Evolutionary conservation across 2,888 invertebrate species (phyloP), one percentile per base, ranked within the genome.

Genomic region (Cyaniris semiargus): DNA sequence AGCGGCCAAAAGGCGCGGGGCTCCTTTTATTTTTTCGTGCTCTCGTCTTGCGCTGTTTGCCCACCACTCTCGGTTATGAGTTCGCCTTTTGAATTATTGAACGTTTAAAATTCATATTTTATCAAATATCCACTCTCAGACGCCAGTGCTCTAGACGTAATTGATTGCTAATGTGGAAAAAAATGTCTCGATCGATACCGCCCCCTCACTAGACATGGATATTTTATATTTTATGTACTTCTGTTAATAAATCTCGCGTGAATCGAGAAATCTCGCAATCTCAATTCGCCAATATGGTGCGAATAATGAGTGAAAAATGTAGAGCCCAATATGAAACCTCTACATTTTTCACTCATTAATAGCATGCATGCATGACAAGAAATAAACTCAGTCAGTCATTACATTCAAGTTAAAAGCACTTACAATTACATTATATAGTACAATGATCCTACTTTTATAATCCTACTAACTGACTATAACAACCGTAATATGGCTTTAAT

Each of bases 31-130:
- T 81, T 83, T 85, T 86, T 86, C 85, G 80, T 84, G 83, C 83
- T 85, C 84, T 84, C 82, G 81, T 82, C 77, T 77, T 76, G 78
- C 79, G 53, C 58, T 83, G 84, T 85, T 90, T 90, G 89, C 89
- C 80, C 84, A 82, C 86, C 90, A 88, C 90, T 90, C 88, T 85
- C 84, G 82, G 85, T 87, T 88, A 89, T 88, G 87, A 87, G 84
- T 88, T 83, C 80, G 78, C 75, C 53, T 53, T 78, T 79, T 80
- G 79, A 85, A 85, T 85, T 88, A 91, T 92, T 91, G 90, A 90
- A 87, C 91, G 89, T 91, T 92, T 92, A 89, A 90, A 91, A 92
- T 92, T 91, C 90, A 90, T 89, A 85, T 86, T 84, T 77, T 56
- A 56, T 74, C 78, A 81, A 79, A 53, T 74, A 74, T 79, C 79